Base-by-base conservation (phyloP, 2,888 invertebrate genomes). In the Pseudococcus viburni region DNA sequence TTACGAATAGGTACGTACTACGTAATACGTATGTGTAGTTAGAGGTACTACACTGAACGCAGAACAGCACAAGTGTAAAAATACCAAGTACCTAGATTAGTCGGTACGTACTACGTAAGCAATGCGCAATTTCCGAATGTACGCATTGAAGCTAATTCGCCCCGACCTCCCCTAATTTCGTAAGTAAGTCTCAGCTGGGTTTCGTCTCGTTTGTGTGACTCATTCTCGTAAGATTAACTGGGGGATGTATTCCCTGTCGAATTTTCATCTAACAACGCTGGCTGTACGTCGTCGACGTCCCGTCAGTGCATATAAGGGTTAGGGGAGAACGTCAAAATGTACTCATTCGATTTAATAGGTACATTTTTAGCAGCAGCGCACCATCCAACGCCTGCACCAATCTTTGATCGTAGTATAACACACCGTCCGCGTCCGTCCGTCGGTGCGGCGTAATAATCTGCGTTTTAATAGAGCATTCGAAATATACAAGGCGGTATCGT, bases 161-260 rank as follows among this genome's bases (percentile, higher is more conserved):
- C 68, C 46, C 7, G 80, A 42, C 39, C 17, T 80, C 46, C 42
- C 80, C 42, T 59, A n/a, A n/a, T 59, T 33, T 33, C 33, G 12
- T n/a, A 80, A 73, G 33, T 12, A 17, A 73, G 39, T 39, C 80
- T 80, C 80, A 80, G 80, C 80, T 80, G 80, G 80, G 42, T 80
- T 80, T 80, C 68, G 68, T 73, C 68, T 59, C 68, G 68, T 12
- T 73, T 73, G 46, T 42, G n/a, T 80, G 80, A 80, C 42, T 80
- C 80, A 80, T 80, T 80, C 80, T 15, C 17, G 6, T 19, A 73
- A 80, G 39, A 80, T 80, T 80, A 80, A 80, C 80, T 39, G 33
- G 77, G 77, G 77, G 77, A 77, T 11, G 33, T 33, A 77, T 77
- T 77, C 77, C 77, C 77, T 33, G 33, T 77, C 77, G 33, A 77